These are phyloP conservation scores for Odontophorus gujanensis DNA, from an alignment of 2,113 vertebrate genomes.

Conservation along the genomic window DNA sequence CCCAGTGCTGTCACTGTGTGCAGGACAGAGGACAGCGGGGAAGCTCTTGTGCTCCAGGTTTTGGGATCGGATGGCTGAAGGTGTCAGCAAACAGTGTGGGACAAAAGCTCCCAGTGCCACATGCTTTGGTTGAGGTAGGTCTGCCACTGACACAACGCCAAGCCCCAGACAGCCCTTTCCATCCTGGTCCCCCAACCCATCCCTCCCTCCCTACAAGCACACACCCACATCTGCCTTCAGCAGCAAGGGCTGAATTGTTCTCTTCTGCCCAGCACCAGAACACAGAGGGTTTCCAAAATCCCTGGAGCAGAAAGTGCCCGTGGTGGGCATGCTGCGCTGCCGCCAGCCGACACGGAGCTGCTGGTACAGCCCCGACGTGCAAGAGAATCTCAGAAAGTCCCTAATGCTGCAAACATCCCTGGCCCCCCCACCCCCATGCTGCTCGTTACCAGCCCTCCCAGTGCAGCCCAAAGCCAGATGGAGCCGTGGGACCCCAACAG, in stretches of 20 bases:
- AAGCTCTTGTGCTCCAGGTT: accelerated
- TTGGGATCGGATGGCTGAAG: not conserved
- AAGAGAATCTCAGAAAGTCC: not conserved
- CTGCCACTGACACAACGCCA: accelerated
- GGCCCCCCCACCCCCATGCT: accelerated
- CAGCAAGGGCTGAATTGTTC: not conserved
- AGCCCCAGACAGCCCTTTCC: not conserved
- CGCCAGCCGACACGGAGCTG: accelerated
- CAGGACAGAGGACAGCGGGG: not conserved
- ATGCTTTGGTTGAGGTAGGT: accelerated
- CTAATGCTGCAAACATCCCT: accelerated
- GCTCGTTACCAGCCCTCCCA: not conserved
- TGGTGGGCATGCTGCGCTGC: accelerated
- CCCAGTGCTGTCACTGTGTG: not conserved
- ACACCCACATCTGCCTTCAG: not conserved
- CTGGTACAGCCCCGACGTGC: not conserved
- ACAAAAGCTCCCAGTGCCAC: accelerated
- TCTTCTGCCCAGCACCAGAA: not conserved
- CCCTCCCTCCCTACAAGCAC: not conserved
- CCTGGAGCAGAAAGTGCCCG: not conserved
- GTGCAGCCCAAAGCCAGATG: not conserved
- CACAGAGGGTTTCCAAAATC: not conserved
- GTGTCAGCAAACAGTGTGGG: not conserved
- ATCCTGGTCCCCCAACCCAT: not conserved
- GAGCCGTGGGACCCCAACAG: not conserved